Conservation (phyloP, 35 echinoderm and acorn worm species). For the Nesometra sesokonis region DNA sequence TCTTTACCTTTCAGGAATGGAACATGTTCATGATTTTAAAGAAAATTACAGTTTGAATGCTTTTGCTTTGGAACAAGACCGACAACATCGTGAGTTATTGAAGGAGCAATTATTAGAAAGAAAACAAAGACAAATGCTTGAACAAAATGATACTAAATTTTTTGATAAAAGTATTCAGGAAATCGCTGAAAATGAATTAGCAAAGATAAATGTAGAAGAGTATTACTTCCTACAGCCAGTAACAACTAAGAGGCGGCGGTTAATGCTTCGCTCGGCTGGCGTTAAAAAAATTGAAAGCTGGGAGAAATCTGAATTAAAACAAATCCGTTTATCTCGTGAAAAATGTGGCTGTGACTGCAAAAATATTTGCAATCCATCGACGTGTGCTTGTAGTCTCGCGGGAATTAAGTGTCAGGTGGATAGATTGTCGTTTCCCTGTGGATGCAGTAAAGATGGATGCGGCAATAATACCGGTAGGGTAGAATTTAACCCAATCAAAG, state of each 20-base stretch:
- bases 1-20: slow-evolving; percentile 48
- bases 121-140: slow-evolving; percentile 49
- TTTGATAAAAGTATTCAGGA: slow-evolving; percentile 39
- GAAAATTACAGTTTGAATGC: slow-evolving; percentile 45
- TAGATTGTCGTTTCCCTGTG: slow-evolving; percentile 82
- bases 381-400: slow-evolving; percentile 63
- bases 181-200: slow-evolving; percentile 61
- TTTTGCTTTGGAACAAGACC: slow-evolving; percentile 63
- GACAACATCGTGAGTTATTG: slow-evolving; percentile 47
- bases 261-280: slow-evolving; percentile 53
- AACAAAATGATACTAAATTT: slow-evolving; percentile 12
- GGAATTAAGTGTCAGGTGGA: slow-evolving; percentile 99
- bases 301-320: slow-evolving; percentile 88
- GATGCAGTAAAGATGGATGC: slow-evolving; percentile 85
- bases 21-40: slow-evolving; percentile 56
- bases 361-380: slow-evolving; percentile 70
- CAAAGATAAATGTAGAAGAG: slow-evolving; percentile 66
- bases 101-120: slow-evolving; percentile 60
- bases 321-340: slow-evolving; percentile 74
- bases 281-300: slow-evolving; percentile 86
- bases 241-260: slow-evolving; percentile 71
- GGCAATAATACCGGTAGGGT: slow-evolving; percentile 58
- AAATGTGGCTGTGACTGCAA: slow-evolving; percentile 88
- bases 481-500: slow-evolving; percentile 89
- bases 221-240: slow-evolving; percentile 98